Evolutionary conservation across 2,797 vertebrate genomes (phyloP).

Genomic region (Pseudochromis fuscus): DNA sequence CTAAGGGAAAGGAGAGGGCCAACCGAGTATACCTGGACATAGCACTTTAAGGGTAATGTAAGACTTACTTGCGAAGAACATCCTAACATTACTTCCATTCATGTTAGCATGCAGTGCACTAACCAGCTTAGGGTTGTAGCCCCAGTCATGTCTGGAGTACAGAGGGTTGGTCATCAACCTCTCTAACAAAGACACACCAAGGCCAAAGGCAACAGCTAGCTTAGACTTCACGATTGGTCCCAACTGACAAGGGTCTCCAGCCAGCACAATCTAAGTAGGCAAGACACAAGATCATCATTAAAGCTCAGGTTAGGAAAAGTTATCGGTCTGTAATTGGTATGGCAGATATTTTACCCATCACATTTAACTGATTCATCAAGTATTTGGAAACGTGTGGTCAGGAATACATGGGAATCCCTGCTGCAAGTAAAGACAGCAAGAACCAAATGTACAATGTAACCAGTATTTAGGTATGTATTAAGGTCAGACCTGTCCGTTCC

Average conservation of each 20-base stretch:
- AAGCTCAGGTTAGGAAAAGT: not conserved
- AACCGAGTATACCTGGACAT: too few species aligned
- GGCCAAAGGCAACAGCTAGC: constrained; percentile 87
- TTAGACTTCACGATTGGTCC: constrained; percentile 94
- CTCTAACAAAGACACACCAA: constrained; percentile 91
- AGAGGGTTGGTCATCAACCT: constrained; percentile 88
- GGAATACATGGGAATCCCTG: not conserved
- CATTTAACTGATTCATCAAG: too few species aligned
- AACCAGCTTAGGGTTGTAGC: constrained; percentile 94
- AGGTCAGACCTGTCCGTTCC: constrained; percentile 94
- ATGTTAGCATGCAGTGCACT: constrained; percentile 51
- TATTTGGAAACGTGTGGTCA: not conserved
- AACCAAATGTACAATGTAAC: not conserved
- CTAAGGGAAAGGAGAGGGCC: too few species aligned
- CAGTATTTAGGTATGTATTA: too few species aligned
- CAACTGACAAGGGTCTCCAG: constrained; percentile 94
- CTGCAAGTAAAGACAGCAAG: not conserved
- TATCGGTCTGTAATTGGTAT: not conserved
- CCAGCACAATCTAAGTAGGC: constrained; percentile 88
- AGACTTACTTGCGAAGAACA: not conserved
- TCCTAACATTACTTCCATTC: not conserved
- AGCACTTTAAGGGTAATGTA: not conserved
- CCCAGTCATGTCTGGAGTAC: constrained; percentile 88
- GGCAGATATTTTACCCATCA: too few species aligned
- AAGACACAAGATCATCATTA: not conserved